Percentiles rank a stretch among this genome's conserved stretches.
These are phyloP conservation scores for Phthorimaea operculella DNA, from an alignment of 1,140 invertebrate species.

Conservation along the genomic window DNA sequence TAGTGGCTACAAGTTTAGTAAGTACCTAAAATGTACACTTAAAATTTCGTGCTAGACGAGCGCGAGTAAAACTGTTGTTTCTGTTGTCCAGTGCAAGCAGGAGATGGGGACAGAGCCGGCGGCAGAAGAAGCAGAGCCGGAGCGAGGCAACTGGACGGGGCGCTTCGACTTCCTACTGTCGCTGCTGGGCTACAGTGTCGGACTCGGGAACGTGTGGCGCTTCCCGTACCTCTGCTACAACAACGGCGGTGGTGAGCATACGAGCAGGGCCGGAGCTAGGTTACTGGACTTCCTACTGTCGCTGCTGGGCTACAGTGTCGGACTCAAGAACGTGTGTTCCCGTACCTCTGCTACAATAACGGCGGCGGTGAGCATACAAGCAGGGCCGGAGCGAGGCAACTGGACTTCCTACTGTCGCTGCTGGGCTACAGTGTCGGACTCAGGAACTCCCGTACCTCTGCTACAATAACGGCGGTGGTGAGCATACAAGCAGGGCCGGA, in stretches of 20 bases:
- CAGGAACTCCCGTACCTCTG: constrained; percentile 88
- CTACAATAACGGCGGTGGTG: constrained; percentile 84
- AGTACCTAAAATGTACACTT: too few relatives aligned
- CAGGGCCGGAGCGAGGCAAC: constrained; percentile 75
- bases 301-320: constrained; percentile 86
- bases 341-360: constrained; percentile 84
- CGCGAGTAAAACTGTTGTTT: background rate
- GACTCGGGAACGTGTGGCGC: constrained; percentile 78
- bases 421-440: constrained; percentile 88
- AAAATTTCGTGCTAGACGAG: too few relatives aligned
- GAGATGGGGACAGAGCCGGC: constrained; percentile 43
- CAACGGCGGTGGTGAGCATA: constrained; percentile 80
- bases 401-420: constrained; percentile 87
- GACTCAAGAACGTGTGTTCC: constrained; percentile 89
- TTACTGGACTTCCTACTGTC: constrained; percentile 87
- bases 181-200: constrained; percentile 86
- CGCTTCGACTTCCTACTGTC: constrained; percentile 86
- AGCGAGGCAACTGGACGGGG: constrained; percentile 82
- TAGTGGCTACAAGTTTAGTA: too few relatives aligned
- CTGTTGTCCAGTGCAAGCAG: constrained; percentile 35
- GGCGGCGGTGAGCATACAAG: constrained; percentile 77
- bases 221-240: constrained; percentile 72
- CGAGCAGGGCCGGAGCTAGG: constrained; percentile 72
- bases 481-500: constrained; percentile 67
- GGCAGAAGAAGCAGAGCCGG: constrained; percentile 66